Base-by-base conservation (phyloP, 2,888 invertebrate genomes). In the Machimus rusticus region DNA sequence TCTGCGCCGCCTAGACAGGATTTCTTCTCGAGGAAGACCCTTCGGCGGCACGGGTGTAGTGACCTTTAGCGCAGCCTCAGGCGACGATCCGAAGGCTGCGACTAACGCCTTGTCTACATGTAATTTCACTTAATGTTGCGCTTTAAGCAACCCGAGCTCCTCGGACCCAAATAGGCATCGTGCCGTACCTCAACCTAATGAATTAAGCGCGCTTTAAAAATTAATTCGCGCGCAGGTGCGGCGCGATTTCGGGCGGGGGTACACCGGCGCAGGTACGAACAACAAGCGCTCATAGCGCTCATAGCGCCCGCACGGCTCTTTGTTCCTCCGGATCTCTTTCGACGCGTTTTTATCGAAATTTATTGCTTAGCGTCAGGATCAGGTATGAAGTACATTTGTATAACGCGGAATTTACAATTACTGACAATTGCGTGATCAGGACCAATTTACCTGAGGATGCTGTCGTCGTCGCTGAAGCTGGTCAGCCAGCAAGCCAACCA, bases 311-410 rank as follows among this genome's bases (percentile, higher is more conserved):
- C 37, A 23, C 51, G 74, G 19, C 46, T 84, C 74, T 85, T 85
- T 85, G 85, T 85, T 46, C 74, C 74, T 85, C 5, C 23, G 28
- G 57, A 74, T 23, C 46, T 28, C 74, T 85, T 74, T 85, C 74
- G 28, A 43, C 31, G 85, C 85, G 51, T 85, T 85, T 85, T 85
- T 74, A 85, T 46, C 46, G 28, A 85, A 85, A 85, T 85, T 85
- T 74, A 85, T 85, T 74, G 46, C 85, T 74, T 43, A 74, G 43
- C 74, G 85, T 85, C 85, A 85, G 85, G 74, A 85, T n/a, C 74
- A 85, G 85, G 85, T 85, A 85, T 57, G 85, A 85, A 74, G 85
- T 85, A 74, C 85, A 85, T 85, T 85, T 85, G 74, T 85, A 74
- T 74, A 85, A 85, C 74, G 85, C 46, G 85, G 51, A 85, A 85